phyloP scores from a whole-genome alignment of 2,888 invertebrate genomes.

The Carterocephalus palaemon region DNA sequence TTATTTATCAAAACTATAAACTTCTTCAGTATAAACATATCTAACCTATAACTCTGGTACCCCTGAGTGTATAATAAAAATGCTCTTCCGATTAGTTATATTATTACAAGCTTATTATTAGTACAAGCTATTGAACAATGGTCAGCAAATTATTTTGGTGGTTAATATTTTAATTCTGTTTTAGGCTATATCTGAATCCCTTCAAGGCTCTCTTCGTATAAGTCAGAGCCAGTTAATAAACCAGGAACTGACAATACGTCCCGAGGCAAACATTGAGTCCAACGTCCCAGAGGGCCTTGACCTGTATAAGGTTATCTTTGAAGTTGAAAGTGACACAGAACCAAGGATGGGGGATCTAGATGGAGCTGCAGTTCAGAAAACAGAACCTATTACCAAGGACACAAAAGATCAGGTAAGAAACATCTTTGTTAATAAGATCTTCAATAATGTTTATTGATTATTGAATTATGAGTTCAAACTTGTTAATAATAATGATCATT shows the following conservation, averaged over 20 bases:
- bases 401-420: slow-evolving; percentile 49
- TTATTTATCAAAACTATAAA: too few relatives aligned
- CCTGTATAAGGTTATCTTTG: slow-evolving; percentile 66
- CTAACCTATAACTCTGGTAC: too few relatives aligned
- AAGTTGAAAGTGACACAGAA: slow-evolving; percentile 66
- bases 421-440: slow-evolving; percentile 1
- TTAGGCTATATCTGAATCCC: slow-evolving; percentile 69
- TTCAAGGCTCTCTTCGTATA: slow-evolving; percentile 58
- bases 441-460: too few relatives aligned
- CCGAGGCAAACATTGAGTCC: slow-evolving; percentile 69
- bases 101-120: too few relatives aligned
- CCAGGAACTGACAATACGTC: slow-evolving; percentile 65
- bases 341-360: slow-evolving; percentile 57
- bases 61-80: too few relatives aligned
- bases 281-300: slow-evolving; percentile 71
- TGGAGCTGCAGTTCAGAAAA: slow-evolving; percentile 46
- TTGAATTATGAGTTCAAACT: too few relatives aligned
- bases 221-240: slow-evolving; percentile 65
- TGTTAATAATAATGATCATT: too few relatives aligned
- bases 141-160: too few relatives aligned
- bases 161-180: too few relatives aligned
- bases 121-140: too few relatives aligned
- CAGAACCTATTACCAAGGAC: slow-evolving; percentile 24
- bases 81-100: too few relatives aligned
- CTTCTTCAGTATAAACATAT: too few relatives aligned